Evolutionary conservation across 2,113 vertebrate genomes (phyloP).

Genomic region (Cinclus mexicanus): DNA sequence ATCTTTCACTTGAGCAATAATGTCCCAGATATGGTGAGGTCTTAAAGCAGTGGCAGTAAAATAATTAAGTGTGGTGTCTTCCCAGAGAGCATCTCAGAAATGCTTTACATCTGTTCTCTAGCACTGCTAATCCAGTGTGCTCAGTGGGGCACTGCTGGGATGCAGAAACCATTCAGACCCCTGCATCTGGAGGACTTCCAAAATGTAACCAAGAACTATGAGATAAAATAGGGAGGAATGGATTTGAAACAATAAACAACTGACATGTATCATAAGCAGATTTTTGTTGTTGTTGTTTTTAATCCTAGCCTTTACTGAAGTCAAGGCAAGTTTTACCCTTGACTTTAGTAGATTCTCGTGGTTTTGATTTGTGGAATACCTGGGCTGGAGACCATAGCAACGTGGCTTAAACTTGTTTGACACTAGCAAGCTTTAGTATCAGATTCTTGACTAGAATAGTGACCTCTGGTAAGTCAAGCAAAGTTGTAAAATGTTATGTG

Average conservation of each 20-base stretch:
- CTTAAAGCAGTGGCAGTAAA: not conserved
- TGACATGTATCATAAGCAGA: not conserved
- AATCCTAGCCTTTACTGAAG: not conserved
- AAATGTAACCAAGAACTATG: not conserved
- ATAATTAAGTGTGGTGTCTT: not conserved
- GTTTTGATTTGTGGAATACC: not conserved
- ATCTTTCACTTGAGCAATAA: slow-evolving; percentile 27
- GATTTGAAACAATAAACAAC: not conserved
- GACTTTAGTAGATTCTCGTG: not conserved
- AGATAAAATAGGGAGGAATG: not conserved
- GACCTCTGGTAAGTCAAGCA: not conserved
- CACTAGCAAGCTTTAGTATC: not conserved
- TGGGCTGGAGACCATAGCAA: not conserved
- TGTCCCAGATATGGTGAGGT: not conserved
- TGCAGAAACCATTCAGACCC: not conserved
- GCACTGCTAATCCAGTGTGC: not conserved
- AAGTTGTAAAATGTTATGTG: not conserved
- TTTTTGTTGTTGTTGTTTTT: not conserved
- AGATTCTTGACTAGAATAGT: not conserved
- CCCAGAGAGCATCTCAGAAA: not conserved
- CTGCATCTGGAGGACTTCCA: not conserved
- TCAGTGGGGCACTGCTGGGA: not conserved
- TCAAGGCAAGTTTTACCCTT: not conserved
- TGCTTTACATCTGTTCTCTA: not conserved
- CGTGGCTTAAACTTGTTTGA: not conserved